Conservation (phyloP, 2,888 invertebrate species). For the Polyommatus icarus region DNA sequence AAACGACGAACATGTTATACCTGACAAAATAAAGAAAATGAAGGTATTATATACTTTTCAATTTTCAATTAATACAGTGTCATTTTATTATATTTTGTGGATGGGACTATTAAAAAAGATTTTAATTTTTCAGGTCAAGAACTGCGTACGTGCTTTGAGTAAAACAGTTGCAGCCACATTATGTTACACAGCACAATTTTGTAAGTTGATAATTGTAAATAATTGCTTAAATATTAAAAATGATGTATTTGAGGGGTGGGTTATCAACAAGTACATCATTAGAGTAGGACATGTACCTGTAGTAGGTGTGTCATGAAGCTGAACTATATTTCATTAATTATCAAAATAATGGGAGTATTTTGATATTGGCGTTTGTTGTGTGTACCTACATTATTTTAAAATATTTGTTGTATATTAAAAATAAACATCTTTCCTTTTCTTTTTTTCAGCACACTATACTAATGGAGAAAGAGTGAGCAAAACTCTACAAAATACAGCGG, state of each 20-base stretch:
- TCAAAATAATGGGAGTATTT: background rate
- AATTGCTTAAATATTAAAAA: no score
- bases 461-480: slow-evolving; percentile 32
- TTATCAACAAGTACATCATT: background rate
- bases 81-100: background rate
- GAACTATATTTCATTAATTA: background rate
- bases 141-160: slow-evolving; percentile 38
- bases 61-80: background rate
- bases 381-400: background rate
- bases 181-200: slow-evolving; percentile 36
- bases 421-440: background rate
- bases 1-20: slow-evolving; percentile 36
- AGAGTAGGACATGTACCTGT: background rate
- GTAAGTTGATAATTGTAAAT: slow-evolving; percentile 33
- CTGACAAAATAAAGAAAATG: slow-evolving; percentile 28
- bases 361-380: background rate
- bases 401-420: background rate
- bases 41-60: slow-evolving; percentile 15
- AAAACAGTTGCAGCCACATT: slow-evolving; percentile 37
- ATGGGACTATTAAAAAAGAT: background rate
- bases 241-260: background rate
- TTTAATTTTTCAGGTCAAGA: slow-evolving; percentile 36
- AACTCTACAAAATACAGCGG: slow-evolving; percentile 37
- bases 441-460: slow-evolving; percentile 31
- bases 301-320: background rate